These are phyloP conservation scores for Harmothoe impar DNA, from an alignment of 2,888 invertebrate species.

Conservation along the genomic window DNA sequence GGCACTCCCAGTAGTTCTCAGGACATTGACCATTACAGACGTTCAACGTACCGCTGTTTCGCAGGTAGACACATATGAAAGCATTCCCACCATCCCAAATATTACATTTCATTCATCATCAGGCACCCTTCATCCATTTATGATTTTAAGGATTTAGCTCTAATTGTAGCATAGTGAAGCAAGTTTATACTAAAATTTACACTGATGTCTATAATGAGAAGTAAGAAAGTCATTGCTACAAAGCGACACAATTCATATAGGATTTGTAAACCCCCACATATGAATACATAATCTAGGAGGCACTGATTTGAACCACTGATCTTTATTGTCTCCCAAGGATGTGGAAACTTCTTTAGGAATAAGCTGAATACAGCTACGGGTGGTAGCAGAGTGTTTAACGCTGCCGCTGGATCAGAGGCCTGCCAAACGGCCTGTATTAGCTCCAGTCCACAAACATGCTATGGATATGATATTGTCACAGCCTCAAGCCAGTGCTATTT, in stretches of 20 bases:
- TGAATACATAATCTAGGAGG: too few relatives aligned
- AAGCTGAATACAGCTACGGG: neutral
- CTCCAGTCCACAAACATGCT: conserved; percentile 1
- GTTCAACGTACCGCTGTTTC: neutral
- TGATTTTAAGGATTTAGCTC: neutral
- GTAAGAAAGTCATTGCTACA: too few relatives aligned
- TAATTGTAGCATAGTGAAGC: neutral
- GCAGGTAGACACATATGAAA: neutral
- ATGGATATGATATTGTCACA: neutral
- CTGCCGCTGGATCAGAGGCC: neutral
- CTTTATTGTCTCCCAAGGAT: neutral
- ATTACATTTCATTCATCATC: neutral
- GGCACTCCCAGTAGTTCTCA: neutral
- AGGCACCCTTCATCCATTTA: neutral
- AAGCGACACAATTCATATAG: too few relatives aligned
- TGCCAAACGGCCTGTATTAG: neutral
- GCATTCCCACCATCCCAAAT: neutral
- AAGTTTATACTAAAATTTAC: too few relatives aligned
- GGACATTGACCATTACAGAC: neutral
- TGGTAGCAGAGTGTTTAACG: neutral
- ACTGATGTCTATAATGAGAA: too few relatives aligned
- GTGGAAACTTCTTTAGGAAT: neutral
- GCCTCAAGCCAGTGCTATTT: neutral
- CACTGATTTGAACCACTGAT: too few relatives aligned
- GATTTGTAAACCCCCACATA: too few relatives aligned